A percentile compares a stretch with the other conserved stretches of the same genome.
Evolutionary conservation across 1,140 invertebrate species (phyloP).

Genomic region (Heliconius himera): DNA sequence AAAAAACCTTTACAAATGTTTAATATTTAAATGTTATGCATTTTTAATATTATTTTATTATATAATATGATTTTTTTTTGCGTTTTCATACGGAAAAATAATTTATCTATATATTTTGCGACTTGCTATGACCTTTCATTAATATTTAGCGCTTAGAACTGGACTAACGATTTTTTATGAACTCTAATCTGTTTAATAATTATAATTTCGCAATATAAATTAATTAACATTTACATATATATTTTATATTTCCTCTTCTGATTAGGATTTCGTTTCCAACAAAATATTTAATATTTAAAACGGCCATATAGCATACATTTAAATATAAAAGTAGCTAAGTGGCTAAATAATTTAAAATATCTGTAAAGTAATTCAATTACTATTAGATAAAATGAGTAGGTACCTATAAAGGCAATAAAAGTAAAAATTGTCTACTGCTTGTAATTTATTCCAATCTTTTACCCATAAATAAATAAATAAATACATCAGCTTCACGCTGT

Average conservation of each 20-base stretch:
- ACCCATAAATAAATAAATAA: background rate
- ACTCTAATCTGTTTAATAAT: background rate
- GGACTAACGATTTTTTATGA: background rate
- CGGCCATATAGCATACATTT: background rate
- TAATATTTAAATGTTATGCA: too few relatives aligned
- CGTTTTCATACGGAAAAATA: background rate
- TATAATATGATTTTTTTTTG: too few relatives aligned
- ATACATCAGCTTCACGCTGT: too few relatives aligned
- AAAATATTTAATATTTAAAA: background rate
- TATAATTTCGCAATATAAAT: background rate
- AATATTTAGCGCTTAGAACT: background rate
- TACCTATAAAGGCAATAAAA: background rate
- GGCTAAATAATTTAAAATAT: background rate
- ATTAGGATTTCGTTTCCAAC: background rate
- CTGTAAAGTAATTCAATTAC: background rate
- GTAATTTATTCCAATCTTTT: background rate
- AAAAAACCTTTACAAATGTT: too few relatives aligned
- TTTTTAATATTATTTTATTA: too few relatives aligned
- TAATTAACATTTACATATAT: slow-evolving; percentile 6
- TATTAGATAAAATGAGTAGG: background rate
- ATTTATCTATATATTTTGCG: background rate
- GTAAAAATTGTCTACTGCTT: background rate
- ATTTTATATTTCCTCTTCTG: slow-evolving; percentile 7
- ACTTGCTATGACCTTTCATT: background rate
- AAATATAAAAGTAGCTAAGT: background rate